phyloP scores from a whole-genome alignment of 2,888 invertebrate genomes.

The Sminthurides aquaticus region DNA sequence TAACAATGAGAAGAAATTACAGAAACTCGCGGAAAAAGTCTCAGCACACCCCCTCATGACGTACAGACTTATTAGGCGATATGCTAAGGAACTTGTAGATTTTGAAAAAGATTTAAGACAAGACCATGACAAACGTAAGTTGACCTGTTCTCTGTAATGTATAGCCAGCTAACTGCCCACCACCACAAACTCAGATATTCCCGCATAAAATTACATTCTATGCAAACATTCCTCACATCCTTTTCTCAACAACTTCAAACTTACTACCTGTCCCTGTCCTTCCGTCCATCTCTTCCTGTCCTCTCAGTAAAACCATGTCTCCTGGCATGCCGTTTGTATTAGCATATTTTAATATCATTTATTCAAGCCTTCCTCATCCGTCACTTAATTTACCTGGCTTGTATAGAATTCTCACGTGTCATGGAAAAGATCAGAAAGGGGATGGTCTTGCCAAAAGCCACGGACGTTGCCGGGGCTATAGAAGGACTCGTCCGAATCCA shows the following conservation, averaged over 20 bases:
- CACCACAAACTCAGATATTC: background rate
- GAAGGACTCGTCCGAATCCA: slow-evolving; percentile 45
- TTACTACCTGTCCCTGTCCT: background rate
- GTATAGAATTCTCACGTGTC: slow-evolving; percentile 32
- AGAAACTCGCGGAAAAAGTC: slow-evolving; percentile 26
- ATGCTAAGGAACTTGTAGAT: slow-evolving; percentile 29
- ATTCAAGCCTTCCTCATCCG: background rate
- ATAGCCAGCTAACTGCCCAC: background rate
- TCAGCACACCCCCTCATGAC: slow-evolving; percentile 39
- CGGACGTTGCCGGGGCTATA: slow-evolving; percentile 45
- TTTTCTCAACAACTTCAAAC: background rate
- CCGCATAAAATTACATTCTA: too few relatives aligned
- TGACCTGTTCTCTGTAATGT: background rate
- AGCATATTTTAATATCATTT: background rate
- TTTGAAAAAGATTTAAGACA: slow-evolving; percentile 27
- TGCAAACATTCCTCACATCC: background rate
- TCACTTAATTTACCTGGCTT: too few relatives aligned
- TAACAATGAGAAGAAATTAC: slow-evolving; percentile 24
- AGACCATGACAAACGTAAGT: slow-evolving; percentile 36
- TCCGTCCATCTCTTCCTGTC: too few relatives aligned
- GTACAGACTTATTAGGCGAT: slow-evolving; percentile 36
- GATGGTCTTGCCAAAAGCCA: slow-evolving; percentile 43
- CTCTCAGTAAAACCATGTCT: too few relatives aligned
- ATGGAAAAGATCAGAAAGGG: slow-evolving; percentile 36
- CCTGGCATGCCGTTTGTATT: background rate